Conservation (phyloP, 2,797 vertebrate species). For the Sebastolobus altivelis region DNA sequence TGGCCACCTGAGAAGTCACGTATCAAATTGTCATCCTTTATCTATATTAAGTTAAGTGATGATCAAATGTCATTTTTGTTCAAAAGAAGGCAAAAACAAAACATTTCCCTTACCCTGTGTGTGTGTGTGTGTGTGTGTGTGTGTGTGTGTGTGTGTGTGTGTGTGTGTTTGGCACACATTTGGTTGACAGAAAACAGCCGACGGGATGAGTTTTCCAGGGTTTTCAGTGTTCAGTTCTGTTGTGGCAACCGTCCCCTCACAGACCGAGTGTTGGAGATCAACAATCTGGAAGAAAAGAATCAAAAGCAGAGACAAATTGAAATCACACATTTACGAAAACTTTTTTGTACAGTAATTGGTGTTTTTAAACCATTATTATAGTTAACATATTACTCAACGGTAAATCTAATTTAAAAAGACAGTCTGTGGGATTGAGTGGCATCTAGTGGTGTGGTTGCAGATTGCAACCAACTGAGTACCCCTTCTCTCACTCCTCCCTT, state of each 20-base stretch:
- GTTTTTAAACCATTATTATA: not conserved
- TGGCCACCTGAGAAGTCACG: conserved; percentile 33
- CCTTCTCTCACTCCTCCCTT: too few species aligned
- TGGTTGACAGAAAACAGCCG: conserved; percentile 78
- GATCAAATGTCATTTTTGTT: conserved; percentile 60
- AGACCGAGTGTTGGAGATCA: conserved; percentile 55
- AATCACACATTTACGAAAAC: not conserved
- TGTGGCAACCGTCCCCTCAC: conserved; percentile 52
- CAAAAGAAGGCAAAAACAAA: conserved; percentile 53
- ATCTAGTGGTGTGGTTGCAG: too few species aligned
- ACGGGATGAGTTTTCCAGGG: conserved; percentile 66
- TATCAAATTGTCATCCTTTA: conserved; percentile 34
- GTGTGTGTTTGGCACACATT: conserved; percentile 83
- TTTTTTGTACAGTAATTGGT: not conserved
- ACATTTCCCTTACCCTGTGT: conserved; percentile 38
- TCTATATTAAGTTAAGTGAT: conserved; percentile 47
- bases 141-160: conserved; percentile 10
- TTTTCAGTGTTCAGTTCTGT: conserved; percentile 63
- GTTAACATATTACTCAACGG: not conserved
- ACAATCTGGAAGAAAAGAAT: conserved; percentile 74
- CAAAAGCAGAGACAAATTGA: conserved; percentile 17
- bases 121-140: conserved; percentile 17
- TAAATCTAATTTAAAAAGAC: conserved; percentile 4
- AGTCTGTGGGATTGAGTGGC: too few species aligned
- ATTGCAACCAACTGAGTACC: too few species aligned